A percentile compares a stretch with the other conserved stretches of the same genome.
Evolutionary conservation across 2,888 invertebrate species (phyloP).

Genomic region (Dasypolia templi): DNA sequence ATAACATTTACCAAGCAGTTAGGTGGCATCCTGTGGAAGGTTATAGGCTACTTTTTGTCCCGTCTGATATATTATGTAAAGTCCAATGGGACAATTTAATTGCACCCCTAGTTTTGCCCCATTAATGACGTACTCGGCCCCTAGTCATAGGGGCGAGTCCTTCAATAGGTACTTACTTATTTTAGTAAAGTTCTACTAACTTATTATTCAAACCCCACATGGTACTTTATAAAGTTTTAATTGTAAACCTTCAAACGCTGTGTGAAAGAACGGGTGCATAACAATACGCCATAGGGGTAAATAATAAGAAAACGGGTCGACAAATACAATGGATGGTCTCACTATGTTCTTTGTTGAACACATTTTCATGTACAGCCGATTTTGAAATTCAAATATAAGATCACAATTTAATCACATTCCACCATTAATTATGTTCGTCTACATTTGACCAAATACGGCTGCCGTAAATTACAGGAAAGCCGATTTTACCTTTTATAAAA

Average conservation of each 20-base stretch:
- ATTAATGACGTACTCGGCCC: background rate
- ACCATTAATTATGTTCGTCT: background rate
- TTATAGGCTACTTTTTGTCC: too few species aligned
- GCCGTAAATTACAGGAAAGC: constrained; percentile 24
- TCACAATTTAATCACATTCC: background rate
- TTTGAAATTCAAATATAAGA: background rate
- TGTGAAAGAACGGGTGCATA: background rate
- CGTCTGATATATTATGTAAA: too few species aligned
- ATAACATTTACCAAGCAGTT: too few species aligned
- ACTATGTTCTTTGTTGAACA: background rate
- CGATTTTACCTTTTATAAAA: constrained; percentile 36
- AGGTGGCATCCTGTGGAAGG: too few species aligned
- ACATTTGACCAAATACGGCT: background rate
- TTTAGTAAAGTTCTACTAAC: background rate
- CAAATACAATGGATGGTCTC: background rate
- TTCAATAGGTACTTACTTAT: background rate
- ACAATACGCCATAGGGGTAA: constrained; percentile 16
- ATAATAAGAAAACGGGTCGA: background rate
- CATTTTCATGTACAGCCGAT: too few species aligned
- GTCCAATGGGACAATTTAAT: background rate
- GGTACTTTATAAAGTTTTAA: constrained; percentile 7
- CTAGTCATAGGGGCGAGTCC: background rate
- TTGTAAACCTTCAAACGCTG: background rate
- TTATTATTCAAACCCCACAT: constrained; percentile 15
- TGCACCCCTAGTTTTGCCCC: background rate